Evolutionary conservation across 2,797 vertebrate species (phyloP).

Genomic region (Brachymystax lenok): DNA sequence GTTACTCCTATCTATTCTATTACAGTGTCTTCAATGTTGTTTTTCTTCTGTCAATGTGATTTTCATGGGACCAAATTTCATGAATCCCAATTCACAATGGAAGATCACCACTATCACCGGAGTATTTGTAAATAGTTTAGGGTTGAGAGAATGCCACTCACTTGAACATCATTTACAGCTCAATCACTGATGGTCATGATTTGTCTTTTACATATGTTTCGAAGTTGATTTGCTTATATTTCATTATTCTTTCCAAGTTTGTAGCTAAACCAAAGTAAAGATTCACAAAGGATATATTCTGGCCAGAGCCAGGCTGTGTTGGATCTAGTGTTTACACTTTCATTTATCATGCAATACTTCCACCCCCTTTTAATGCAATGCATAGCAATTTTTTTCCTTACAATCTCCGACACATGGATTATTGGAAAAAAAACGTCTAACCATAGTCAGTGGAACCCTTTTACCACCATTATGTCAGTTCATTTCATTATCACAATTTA

Average conservation of each 20-base stretch:
- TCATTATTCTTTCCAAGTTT: conserved; percentile 32
- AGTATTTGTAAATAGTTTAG: neutral
- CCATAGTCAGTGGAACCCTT: neutral
- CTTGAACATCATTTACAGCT: neutral
- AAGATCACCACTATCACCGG: neutral
- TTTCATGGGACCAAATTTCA: neutral
- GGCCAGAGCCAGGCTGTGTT: conserved; percentile 20
- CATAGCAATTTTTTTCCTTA: neutral
- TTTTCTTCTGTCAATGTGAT: neutral
- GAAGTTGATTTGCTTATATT: neutral
- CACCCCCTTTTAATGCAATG: conserved; percentile 32
- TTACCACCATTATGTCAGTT: neutral
- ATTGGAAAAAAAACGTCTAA: neutral
- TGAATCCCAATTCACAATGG: neutral
- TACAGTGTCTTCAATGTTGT: neutral
- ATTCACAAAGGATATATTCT: conserved; percentile 3
- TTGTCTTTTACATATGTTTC: neutral
- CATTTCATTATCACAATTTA: neutral
- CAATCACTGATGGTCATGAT: neutral
- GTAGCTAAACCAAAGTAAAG: conserved; percentile 57
- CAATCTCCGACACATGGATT: neutral
- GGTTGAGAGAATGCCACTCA: neutral
- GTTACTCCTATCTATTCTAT: neutral
- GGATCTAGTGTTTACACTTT: conserved; percentile 3
- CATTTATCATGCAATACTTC: conserved; percentile 17